A percentile compares a stretch with the other conserved stretches of the same genome.
Conservation (phyloP, 2,113 vertebrate genomes). For the Octodon degus region DNA sequence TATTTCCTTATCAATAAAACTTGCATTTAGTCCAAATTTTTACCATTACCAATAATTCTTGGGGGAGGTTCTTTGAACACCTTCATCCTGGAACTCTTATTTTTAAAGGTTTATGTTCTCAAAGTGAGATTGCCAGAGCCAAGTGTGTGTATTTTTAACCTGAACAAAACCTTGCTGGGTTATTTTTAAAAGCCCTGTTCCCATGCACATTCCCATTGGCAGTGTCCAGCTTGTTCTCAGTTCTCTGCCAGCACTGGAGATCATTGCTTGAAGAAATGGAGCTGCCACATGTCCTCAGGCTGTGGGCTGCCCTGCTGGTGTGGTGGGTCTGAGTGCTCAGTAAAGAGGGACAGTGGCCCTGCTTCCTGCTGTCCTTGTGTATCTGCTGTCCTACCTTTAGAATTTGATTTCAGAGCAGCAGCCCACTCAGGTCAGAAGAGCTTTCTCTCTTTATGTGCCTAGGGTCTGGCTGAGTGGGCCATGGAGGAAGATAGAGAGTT, state of each 20-base stretch:
- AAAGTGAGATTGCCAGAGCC: neutral
- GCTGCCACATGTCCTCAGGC: neutral
- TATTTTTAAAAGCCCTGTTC: neutral
- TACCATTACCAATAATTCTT: neutral
- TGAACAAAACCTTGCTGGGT: neutral
- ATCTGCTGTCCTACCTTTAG: neutral
- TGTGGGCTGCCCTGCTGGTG: too few relatives aligned
- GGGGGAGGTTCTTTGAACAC: neutral
- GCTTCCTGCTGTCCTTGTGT: neutral
- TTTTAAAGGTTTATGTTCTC: neutral
- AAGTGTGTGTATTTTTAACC: neutral
- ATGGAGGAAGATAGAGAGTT: neutral
- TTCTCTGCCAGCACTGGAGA: neutral
- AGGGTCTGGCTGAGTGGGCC: neutral
- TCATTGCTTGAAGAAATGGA: neutral
- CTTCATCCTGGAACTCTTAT: neutral
- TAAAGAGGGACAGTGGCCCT: accelerated
- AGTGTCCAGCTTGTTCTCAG: neutral
- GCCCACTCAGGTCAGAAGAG: neutral
- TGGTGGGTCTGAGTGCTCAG: neutral
- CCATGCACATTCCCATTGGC: neutral
- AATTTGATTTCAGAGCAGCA: neutral
- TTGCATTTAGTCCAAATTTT: neutral
- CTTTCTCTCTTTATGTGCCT: accelerated
- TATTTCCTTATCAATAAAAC: neutral